These are phyloP conservation scores for Arbacia lixula DNA, from an alignment of 53 echinoderm and acorn worm species.

Conservation along the genomic window DNA sequence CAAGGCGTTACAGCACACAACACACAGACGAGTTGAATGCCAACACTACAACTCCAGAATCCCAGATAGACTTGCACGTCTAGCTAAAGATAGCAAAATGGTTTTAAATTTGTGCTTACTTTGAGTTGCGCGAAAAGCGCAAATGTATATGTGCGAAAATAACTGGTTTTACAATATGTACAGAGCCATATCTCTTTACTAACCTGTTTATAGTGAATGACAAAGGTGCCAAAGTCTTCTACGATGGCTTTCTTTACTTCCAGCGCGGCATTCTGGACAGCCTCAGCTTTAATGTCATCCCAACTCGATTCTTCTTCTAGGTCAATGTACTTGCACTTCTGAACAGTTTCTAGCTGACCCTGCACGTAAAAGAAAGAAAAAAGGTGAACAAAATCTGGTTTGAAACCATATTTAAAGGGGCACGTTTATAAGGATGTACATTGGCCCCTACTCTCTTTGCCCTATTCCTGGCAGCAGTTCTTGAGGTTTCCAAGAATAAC, in stretches of 20 bases:
- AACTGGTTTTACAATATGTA: too few relatives aligned
- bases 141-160: too few relatives aligned
- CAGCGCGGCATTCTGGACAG: constrained; percentile 1
- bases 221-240: constrained; percentile 15
- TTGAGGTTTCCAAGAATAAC: constrained; percentile 28
- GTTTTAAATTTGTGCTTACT: too few relatives aligned
- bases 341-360: constrained; percentile 17
- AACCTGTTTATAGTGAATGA: constrained; percentile 40
- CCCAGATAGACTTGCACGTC: too few relatives aligned
- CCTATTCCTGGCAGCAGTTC: constrained; percentile 54
- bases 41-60: too few relatives aligned
- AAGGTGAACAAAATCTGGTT: background rate
- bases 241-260: constrained; percentile 16
- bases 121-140: too few relatives aligned
- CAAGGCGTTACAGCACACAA: too few relatives aligned
- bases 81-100: too few relatives aligned
- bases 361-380: background rate
- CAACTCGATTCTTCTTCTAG: constrained; percentile 34
- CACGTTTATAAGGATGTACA: too few relatives aligned
- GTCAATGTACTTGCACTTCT: constrained; percentile 26
- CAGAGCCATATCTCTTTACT: too few relatives aligned
- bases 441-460: too few relatives aligned
- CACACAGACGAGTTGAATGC: too few relatives aligned
- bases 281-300: constrained; percentile 32
- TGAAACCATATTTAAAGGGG: background rate